Evolutionary conservation across 2,113 vertebrate genomes (phyloP), one percentile per base, ranked within the genome.

Genomic region (Ifrita kowaldi): DNA sequence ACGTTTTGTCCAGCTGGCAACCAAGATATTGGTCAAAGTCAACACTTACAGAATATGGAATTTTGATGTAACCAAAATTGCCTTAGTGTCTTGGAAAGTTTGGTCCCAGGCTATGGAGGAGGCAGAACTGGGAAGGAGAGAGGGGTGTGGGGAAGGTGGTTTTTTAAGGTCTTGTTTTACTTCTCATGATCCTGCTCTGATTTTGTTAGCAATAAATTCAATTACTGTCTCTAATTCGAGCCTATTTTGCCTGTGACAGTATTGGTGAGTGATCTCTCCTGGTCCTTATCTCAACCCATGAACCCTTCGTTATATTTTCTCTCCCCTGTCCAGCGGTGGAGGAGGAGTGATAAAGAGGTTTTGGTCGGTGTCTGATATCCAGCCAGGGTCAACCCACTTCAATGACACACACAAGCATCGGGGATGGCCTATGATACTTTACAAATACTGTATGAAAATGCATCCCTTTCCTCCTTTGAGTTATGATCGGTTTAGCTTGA

Each of bases 231-330:
- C n/a, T 53, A 21, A 53, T 46, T 16, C 7, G 10, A 62, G 28
- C 16, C 27, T 53, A 3, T 69, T 39, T 78, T 70, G 10, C n/a
- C 28, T 0, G 0, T 46, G 19, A 46, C 10, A 39, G 10, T 70
- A 24, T 16, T 70, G 64, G 19, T 70, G 55, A 62, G 10, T 46
- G 55, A 53, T 62, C 4, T 60, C 27, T 77, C 15, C 33, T 33
- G 12, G 64, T 60, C 39, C n/a, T 53, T 70, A 20, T 62, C 52
- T 70, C 28, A 78, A 39, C 10, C 19, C 47, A 47, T 6, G 19
- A 62, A 24, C 13, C 7, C 3, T 70, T 70, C 0, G 0, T 46
- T n/a, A 13, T 16, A 52, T 52, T 70, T 78, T 53, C 23, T 53
- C 33, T 78, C 12, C 28, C 13, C 23, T 16, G n/a, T n/a, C 33